Evolutionary conservation across 2,113 vertebrate species (phyloP).

Genomic region (Ictalurus furcatus): DNA sequence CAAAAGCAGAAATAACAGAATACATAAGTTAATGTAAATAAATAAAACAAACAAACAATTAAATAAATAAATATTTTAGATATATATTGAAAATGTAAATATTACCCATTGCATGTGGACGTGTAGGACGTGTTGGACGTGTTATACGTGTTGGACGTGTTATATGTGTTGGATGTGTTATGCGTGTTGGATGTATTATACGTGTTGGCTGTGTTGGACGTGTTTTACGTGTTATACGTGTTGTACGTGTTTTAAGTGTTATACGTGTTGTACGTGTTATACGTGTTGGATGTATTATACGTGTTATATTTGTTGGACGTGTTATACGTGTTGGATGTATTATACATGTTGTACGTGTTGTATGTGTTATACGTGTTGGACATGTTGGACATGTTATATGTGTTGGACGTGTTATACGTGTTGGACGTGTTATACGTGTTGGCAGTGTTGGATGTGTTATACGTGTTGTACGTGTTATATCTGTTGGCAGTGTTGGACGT

Average conservation of each 20-base stretch:
- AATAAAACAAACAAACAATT: no score
- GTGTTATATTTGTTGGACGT: neutral
- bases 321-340: neutral
- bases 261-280: no score
- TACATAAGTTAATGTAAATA: no score
- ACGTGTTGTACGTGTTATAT: neutral
- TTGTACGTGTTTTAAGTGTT: neutral
- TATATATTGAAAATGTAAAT: no score
- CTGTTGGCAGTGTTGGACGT: no score
- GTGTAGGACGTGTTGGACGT: neutral
- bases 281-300: neutral
- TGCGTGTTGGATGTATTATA: neutral
- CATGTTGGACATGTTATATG: no score
- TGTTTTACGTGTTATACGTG: neutral
- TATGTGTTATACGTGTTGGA: neutral
- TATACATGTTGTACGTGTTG: neutral
- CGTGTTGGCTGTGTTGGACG: neutral
- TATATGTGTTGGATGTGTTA: neutral
- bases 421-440: no score
- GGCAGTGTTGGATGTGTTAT: no score
- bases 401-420: no score
- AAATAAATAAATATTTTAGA: no score
- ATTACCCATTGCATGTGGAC: no score
- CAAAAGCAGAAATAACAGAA: no score
- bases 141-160: neutral